A percentile compares a stretch with the other conserved stretches of the same genome.
These are phyloP conservation scores for Mythimna ferrago DNA, from an alignment of 2,888 invertebrate genomes.

Conservation along the genomic window DNA sequence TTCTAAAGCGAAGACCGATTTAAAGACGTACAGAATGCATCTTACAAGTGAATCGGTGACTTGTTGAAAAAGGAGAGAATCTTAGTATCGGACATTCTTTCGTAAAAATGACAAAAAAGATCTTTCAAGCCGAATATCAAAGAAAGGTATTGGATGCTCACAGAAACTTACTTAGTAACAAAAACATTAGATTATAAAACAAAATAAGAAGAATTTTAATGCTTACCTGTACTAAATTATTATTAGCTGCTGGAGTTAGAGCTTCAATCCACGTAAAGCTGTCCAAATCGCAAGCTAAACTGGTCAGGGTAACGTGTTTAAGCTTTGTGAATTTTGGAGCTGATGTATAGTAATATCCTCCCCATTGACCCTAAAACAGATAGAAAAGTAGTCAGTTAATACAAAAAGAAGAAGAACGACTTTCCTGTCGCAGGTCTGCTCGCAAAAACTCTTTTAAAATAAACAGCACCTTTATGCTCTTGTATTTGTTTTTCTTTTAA, in stretches of 20 bases:
- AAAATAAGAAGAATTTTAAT: not conserved
- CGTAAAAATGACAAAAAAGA: too few relatives aligned
- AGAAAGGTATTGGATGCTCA: not conserved
- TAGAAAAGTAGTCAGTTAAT: not conserved
- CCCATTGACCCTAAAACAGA: conserved; percentile 77
- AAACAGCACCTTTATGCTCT: too few relatives aligned
- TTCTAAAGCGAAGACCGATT: too few relatives aligned
- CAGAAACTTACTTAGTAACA: not conserved
- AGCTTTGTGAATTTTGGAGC: conserved; percentile 53
- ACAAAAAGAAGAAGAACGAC: too few relatives aligned
- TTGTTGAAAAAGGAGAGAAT: too few relatives aligned
- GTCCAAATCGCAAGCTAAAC: conserved; percentile 92
- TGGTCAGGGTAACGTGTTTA: conserved; percentile 92
- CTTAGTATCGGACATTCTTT: too few relatives aligned
- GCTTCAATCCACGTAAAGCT: conserved; percentile 93
- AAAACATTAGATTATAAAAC: not conserved
- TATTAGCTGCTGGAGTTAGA: conserved; percentile 47
- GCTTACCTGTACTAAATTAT: conserved; percentile 71
- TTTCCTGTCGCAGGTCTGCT: too few relatives aligned
- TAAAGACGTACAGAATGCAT: too few relatives aligned
- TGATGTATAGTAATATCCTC: conserved; percentile 72
- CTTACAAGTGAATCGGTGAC: too few relatives aligned
- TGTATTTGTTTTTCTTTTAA: too few relatives aligned
- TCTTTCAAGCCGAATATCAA: not conserved
- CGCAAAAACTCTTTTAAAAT: too few relatives aligned